phyloP scores from a whole-genome alignment of 2,888 invertebrate genomes.

The Bellardia pandia region DNA sequence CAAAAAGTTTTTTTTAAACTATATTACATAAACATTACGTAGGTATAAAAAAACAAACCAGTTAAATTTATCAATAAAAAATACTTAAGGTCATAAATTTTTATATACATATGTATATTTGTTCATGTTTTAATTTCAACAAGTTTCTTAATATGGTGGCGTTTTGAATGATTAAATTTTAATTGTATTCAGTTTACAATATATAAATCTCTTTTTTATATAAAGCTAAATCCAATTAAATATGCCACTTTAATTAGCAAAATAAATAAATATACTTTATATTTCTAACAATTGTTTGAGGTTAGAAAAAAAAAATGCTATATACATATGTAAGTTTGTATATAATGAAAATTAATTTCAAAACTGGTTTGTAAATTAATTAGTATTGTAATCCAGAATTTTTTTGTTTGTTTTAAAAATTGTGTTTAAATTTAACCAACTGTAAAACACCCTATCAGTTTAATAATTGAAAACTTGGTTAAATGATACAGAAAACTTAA shows the following conservation, averaged over 20 bases:
- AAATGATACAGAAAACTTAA: too few species aligned
- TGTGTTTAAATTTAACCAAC: too few species aligned
- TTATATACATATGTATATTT: background rate
- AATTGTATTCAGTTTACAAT: background rate
- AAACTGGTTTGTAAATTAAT: slow-evolving; percentile 20
- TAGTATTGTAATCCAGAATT: background rate
- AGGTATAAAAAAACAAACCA: background rate
- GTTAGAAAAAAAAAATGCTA: background rate
- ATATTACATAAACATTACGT: slow-evolving; percentile 2
- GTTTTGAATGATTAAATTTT: slow-evolving; percentile 3
- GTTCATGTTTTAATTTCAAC: slow-evolving; percentile 39
- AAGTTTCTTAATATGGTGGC: slow-evolving; percentile 58
- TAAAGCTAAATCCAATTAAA: background rate
- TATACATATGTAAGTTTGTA: too few species aligned
- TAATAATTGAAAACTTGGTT: too few species aligned
- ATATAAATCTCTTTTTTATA: slow-evolving; percentile 3
- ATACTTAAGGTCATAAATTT: slow-evolving; percentile 42
- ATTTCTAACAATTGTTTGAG: slow-evolving; percentile 5
- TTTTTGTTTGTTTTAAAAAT: background rate
- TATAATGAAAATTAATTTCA: background rate
- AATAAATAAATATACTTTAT: background rate
- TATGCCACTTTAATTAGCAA: background rate
- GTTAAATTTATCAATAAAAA: slow-evolving; percentile 36
- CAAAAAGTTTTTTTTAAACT: background rate
- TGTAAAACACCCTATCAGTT: too few species aligned